Conservation (phyloP, 2,888 invertebrate genomes). For the Chrysina gloriosa region DNA sequence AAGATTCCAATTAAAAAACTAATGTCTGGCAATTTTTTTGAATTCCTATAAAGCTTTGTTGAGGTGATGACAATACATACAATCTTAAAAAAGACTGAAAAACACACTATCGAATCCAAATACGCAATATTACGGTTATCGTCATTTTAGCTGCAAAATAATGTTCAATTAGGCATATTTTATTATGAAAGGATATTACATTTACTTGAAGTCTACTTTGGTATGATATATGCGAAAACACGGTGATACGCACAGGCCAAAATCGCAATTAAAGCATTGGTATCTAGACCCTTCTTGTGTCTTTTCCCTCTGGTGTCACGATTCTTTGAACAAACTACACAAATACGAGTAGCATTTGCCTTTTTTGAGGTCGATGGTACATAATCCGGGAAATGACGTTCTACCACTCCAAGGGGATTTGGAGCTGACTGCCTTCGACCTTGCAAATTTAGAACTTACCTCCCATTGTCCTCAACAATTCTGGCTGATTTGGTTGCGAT, state of each 20-base stretch:
- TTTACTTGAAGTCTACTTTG: too few species aligned
- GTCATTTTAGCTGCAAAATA: too few species aligned
- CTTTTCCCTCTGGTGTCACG: slow-evolving; percentile 39
- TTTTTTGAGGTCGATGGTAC: slow-evolving; percentile 45
- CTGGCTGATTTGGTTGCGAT: slow-evolving; percentile 39
- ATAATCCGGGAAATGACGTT: slow-evolving; percentile 45
- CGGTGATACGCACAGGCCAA: slow-evolving; percentile 40
- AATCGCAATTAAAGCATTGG: slow-evolving; percentile 42
- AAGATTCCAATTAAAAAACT: too few species aligned
- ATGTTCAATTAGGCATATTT: too few species aligned
- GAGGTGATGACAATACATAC: too few species aligned
- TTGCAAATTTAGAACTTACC: slow-evolving; percentile 15
- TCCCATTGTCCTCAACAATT: slow-evolving; percentile 42
- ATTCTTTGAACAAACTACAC: slow-evolving; percentile 38
- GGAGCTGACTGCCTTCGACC: slow-evolving; percentile 23
- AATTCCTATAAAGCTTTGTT: too few species aligned
- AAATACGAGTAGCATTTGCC: slow-evolving; percentile 30
- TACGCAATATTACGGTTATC: too few species aligned
- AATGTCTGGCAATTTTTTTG: too few species aligned
- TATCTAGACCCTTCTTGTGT: slow-evolving; percentile 29
- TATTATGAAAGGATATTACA: too few species aligned
- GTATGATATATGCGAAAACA: slow-evolving; percentile 41
- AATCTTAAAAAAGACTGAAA: too few species aligned
- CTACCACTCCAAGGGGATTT: slow-evolving; percentile 40
- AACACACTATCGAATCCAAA: too few species aligned